Evolutionary conservation across 92 coral and sea anemone genomes (phyloP).

Genomic region (Pocillopora meandrina): DNA sequence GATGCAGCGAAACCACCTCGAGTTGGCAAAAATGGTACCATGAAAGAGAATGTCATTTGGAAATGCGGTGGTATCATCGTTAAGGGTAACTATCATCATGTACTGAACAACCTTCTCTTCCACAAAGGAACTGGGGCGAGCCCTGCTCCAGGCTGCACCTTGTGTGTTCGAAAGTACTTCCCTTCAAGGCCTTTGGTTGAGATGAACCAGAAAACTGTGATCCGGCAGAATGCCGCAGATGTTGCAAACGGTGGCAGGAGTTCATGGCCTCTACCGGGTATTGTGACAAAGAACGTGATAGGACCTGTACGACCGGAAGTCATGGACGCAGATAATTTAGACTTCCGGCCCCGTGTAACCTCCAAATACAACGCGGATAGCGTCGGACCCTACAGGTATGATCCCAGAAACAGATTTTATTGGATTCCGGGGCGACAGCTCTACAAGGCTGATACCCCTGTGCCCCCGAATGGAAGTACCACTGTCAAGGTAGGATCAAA

Average conservation of each 20-base stretch:
- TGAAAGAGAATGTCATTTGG: slow-evolving; percentile 71
- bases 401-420: slow-evolving; percentile 44
- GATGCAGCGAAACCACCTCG: slow-evolving; percentile 68
- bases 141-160: slow-evolving; percentile 52
- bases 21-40: slow-evolving; percentile 54
- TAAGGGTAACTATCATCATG: slow-evolving; percentile 66
- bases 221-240: slow-evolving; percentile 64
- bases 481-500: slow-evolving; percentile 37
- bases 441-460: slow-evolving; percentile 66
- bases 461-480: slow-evolving; percentile 59
- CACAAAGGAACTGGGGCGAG: slow-evolving; percentile 51
- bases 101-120: slow-evolving; percentile 63
- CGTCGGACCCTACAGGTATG: slow-evolving; percentile 67
- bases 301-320: slow-evolving; percentile 60
- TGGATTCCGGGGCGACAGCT: slow-evolving; percentile 74
- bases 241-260: slow-evolving; percentile 64
- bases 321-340: slow-evolving; percentile 66
- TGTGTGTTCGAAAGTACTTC: slow-evolving; percentile 67
- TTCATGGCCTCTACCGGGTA: slow-evolving; percentile 61
- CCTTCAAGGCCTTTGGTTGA: slow-evolving; percentile 43
- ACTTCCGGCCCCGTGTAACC: slow-evolving; percentile 61
- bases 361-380: slow-evolving; percentile 47
- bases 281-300: slow-evolving; percentile 41
- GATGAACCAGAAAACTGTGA: slow-evolving; percentile 56
- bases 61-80: slow-evolving; percentile 67